These are phyloP conservation scores for Drosophila sordidapex DNA, from an alignment of 2,888 invertebrate genomes.

Conservation along the genomic window DNA sequence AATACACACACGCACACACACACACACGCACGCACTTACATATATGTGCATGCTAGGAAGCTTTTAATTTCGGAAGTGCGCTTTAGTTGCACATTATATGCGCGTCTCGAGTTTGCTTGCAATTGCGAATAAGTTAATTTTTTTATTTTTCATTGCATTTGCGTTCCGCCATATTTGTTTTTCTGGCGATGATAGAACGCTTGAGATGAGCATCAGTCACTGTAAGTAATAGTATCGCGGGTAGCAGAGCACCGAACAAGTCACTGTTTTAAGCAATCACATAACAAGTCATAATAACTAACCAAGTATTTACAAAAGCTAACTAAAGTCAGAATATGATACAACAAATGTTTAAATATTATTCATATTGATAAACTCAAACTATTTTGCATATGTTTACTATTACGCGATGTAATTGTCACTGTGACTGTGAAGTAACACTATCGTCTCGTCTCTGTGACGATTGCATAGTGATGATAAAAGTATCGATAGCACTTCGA, in stretches of 20 bases:
- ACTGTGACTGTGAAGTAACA: neutral
- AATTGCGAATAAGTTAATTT: slow-evolving; percentile 51
- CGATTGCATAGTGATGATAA: neutral
- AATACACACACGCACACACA: neutral
- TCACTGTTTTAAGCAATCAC: neutral
- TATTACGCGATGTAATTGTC: neutral
- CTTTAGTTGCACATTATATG: slow-evolving; percentile 11
- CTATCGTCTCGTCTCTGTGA: neutral
- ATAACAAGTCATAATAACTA: neutral
- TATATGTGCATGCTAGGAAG: slow-evolving; percentile 8
- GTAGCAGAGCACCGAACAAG: neutral
- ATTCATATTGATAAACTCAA: neutral
- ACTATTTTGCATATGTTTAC: neutral
- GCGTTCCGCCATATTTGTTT: slow-evolving; percentile 75
- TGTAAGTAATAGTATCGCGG: slow-evolving; percentile 32
- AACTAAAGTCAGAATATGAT: neutral
- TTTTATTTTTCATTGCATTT: slow-evolving; percentile 61
- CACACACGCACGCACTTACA: neutral
- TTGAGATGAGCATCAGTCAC: slow-evolving; percentile 17
- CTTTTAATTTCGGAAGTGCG: slow-evolving; percentile 12
- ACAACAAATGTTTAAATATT: neutral
- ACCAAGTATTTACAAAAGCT: neutral
- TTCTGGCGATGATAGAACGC: slow-evolving; percentile 49
- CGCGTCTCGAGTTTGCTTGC: slow-evolving; percentile 29
- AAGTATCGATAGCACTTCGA: neutral